Evolutionary conservation across 2,797 vertebrate genomes (phyloP).

Genomic region (Mus caroli): DNA sequence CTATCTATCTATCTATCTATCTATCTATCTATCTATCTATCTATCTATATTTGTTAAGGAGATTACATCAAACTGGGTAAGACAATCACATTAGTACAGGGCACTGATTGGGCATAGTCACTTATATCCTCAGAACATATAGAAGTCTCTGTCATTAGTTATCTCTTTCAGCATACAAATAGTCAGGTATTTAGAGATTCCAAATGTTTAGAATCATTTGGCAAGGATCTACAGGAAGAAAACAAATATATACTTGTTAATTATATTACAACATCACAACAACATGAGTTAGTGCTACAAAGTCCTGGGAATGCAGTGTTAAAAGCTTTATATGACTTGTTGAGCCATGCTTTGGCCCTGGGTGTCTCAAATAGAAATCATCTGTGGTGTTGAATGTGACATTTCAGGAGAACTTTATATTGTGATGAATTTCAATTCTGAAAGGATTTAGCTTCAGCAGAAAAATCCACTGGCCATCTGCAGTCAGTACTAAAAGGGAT

Average conservation of each 20-base stretch:
- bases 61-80: too few species aligned
- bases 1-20: too few species aligned
- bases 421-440: slow-evolving; percentile 54
- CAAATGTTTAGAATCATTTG: neutral
- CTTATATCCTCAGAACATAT: neutral
- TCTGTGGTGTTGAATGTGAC: neutral
- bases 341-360: slow-evolving; percentile 32
- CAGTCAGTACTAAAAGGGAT: slow-evolving; percentile 53
- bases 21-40: too few species aligned
- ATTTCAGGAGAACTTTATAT: slow-evolving; percentile 57
- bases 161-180: neutral
- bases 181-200: neutral
- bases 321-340: neutral
- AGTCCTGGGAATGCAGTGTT: neutral
- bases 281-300: neutral
- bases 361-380: neutral
- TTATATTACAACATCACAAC: neutral
- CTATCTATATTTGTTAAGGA: neutral
- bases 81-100: neutral
- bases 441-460: slow-evolving; percentile 52
- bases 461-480: slow-evolving; percentile 62
- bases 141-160: neutral
- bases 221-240: neutral
- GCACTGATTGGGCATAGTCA: neutral
- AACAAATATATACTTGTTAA: neutral